These are phyloP conservation scores for Callithrix jacchus DNA, from an alignment of 2,113 vertebrate genomes.

Conservation along the genomic window DNA sequence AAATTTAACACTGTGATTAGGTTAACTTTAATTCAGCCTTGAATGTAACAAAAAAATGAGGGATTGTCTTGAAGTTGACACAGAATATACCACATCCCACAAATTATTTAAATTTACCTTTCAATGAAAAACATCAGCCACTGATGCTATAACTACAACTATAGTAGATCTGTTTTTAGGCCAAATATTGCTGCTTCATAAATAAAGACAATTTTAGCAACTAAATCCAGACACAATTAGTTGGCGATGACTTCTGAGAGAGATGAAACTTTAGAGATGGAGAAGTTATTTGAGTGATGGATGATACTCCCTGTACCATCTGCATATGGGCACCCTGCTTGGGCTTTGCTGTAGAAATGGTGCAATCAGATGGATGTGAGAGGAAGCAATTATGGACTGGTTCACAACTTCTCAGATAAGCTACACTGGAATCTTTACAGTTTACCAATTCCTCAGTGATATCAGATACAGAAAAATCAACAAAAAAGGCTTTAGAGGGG, in stretches of 20 bases:
- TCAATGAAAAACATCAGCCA: background rate
- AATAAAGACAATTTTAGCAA: background rate
- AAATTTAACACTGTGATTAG: background rate
- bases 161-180: background rate
- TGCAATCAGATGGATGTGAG: accelerated
- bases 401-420: background rate
- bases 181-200: background rate
- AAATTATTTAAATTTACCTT: background rate
- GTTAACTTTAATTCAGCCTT: conserved; percentile 16
- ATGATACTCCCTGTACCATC: too few species aligned
- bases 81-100: background rate
- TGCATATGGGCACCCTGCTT: background rate
- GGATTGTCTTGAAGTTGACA: background rate
- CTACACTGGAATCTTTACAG: too few species aligned
- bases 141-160: background rate
- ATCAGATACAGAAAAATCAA: background rate
- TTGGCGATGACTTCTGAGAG: background rate
- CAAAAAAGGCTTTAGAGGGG: background rate
- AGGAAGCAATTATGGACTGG: accelerated
- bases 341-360: background rate
- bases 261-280: background rate
- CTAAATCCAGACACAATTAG: background rate
- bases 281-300: background rate
- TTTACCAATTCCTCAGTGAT: background rate
- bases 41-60: background rate